Evolutionary conservation across 23 tunicate species (phyloP), one percentile per base, ranked within the genome.

Genomic region (Trididemnum miniatum): DNA sequence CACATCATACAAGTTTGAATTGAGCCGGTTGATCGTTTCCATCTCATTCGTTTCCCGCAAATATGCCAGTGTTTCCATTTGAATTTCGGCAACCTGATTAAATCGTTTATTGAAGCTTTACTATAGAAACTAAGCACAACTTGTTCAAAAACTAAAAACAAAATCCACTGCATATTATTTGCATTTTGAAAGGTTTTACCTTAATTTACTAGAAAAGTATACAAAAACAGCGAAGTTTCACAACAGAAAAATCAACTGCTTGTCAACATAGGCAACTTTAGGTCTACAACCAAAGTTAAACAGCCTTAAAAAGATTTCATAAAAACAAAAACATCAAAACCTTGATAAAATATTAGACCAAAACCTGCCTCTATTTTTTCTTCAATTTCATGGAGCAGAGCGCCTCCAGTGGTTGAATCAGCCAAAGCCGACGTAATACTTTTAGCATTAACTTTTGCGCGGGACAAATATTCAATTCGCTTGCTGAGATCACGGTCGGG

Each of bases 381-480:
- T 75, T 95, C 96, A 1, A 89, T 75, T 20, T 95, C 96, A 28
- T 90, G 87, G 22, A 86, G 83, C 12, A 95, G 89, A 51, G 87
- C 91, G 2, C 91, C 97, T 75, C 90, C 87, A 20, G 71, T 73
- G 35, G 75, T 60, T 3, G 80, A 72, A 26, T 81, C 84, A 0
- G 96, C 71, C 1, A 84, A 71, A 12, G 64, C 75, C 1, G 92
- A 71, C 34, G 91, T 86, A n/a, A 83, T 65, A 63, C 89, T 82
- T 57, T 84, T 83, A 2, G 92, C 95, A 78, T 95, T 84, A 44
- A 95, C 85, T 31, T 76, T 87, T 25, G 99, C 99, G n/a, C 96
- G 88, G 30, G 96, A 90, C 80, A 95, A 80, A 76, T 87, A 90
- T 59, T 95, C 99, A 51, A 95, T 79, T 18, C 99, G 85, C 35